Base-by-base conservation (phyloP, 2,888 invertebrate species). In the Dione vanillae region DNA sequence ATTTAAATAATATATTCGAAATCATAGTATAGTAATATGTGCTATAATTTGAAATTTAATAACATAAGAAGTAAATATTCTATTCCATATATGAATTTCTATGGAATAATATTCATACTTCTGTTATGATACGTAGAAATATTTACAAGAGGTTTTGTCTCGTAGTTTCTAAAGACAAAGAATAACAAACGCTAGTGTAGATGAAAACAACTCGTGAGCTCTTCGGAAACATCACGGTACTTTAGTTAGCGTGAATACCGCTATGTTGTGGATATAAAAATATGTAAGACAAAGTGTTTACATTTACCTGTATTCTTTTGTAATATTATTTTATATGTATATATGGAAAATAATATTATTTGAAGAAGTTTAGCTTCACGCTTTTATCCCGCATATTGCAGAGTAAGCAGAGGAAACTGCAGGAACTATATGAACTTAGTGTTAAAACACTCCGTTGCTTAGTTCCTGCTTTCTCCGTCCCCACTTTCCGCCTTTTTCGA, bases 161-260 rank as follows among this genome's bases (percentile, higher is more conserved):
- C 56, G 56, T 56, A 40, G 37, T 56, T 56, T 56, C 56, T 56
- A 56, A 56, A 56, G 56, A 56, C 56, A 56, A 56, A 40, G 37
- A 56, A 56, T 40, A 40, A 56, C 37, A 56, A 56, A 56, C 56
- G 56, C 40, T 56, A 56, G 56, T 56, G 56, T 56, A 40, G 56
- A 56, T 56, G 56, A 56, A 40, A 56, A 56, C 56, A 56, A 56
- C 56, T 56, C 56, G 56, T 56, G 56, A 61, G 61, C 41, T 45
- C 45, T 59, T 61, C 45, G 45, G 27, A 45, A 61, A 40, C 49
- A 64, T 64, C 47, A 14, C 19, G 47, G 12, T 47, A 64, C 49
- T 64, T 19, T 47, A 47, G 35, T 47, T 64, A 37, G 16, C 47
- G 47, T 19, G 16, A 20, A 64, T 19, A 14, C 37, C 35, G 35